Evolutionary conservation across 2,888 invertebrate genomes (phyloP), one percentile per base, ranked within the genome.

Genomic region (Diarsia dahlii): DNA sequence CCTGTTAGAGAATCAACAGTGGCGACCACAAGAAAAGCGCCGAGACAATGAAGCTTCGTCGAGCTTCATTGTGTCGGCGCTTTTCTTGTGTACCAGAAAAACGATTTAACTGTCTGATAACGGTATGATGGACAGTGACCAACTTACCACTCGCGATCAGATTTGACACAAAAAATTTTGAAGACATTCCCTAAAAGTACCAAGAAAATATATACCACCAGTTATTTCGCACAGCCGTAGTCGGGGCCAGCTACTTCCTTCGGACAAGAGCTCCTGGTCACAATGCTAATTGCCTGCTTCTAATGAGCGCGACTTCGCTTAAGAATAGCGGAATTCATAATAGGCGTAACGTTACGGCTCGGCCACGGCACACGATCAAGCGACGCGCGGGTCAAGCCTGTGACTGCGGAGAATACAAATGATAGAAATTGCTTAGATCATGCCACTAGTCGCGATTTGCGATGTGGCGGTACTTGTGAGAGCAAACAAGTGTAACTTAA

Each of bases 201-300:
- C 48, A 71, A 46, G 3, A 66, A 67, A 66, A 76, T 60, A 74
- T 60, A 74, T 34, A 23, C 28, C 39, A 52, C 18, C 12, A 58
- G n/a, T 23, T 48, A n/a, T 23, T 76, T 46, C 28, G 15, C 34
- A 34, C 63, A 84, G 64, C 39, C 46, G 5, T 58, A 84, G 64
- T 28, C 39, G 9, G 58, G 34, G 58, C 6, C 13, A 23, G 56
- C 50, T 60, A 71, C 64, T 54, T 50, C 5, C 56, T n/a, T 20
- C n/a, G 82, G 70, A 82, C 82, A 68, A 85, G 82, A 23, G 68
- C 48, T 62, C 46, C 84, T 73, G 86, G 83, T 63, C 83, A 65
- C 73, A 84, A 84, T 58, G 58, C 84, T 83, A 86, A 83, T 83
- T 83, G 82, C 58, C 63, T 56, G 52, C 64, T 58, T 52, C 82